Evolutionary conservation across 2,797 vertebrate genomes (phyloP).

Genomic region (Fistularia tabacaria): DNA sequence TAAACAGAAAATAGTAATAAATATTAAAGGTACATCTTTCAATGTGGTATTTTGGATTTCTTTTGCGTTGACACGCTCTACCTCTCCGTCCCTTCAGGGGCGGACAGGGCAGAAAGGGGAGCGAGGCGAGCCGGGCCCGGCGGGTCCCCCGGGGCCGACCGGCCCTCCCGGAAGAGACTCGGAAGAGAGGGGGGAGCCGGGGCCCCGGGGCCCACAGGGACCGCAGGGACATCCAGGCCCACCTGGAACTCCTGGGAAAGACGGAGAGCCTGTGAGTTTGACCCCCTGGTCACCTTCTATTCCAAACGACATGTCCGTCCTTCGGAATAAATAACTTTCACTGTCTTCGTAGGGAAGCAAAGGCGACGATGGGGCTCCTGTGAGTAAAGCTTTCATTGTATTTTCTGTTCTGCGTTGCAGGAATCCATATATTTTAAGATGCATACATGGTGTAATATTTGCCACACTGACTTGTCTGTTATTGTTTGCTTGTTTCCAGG

Average conservation of each 20-base stretch:
- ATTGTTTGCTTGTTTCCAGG: conserved; percentile 59
- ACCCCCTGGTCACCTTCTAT: not conserved
- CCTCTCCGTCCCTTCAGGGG: conserved; percentile 44
- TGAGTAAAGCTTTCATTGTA: conserved; percentile 62
- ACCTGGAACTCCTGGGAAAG: conserved; percentile 65
- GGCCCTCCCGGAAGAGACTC: conserved; percentile 54
- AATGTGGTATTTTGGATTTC: too few species aligned
- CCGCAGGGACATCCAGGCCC: conserved; percentile 46
- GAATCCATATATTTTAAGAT: too few species aligned
- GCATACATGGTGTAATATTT: too few species aligned
- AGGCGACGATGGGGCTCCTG: conserved; percentile 64
- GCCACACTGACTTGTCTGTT: not conserved
- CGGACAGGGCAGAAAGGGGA: conserved; percentile 65
- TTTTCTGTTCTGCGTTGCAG: too few species aligned
- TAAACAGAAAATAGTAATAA: too few species aligned
- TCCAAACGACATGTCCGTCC: not conserved
- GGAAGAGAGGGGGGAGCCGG: conserved; percentile 53
- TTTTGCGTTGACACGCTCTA: too few species aligned
- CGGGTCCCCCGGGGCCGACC: conserved; percentile 54
- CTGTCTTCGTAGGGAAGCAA: conserved; percentile 65
- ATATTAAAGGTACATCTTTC: too few species aligned
- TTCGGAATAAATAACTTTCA: not conserved
- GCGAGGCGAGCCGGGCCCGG: conserved; percentile 62
- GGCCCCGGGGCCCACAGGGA: conserved; percentile 63
- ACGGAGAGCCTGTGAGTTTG: conserved; percentile 68